Conservation (phyloP, 2,797 vertebrate species). For the Coccyzus lansbergi region DNA sequence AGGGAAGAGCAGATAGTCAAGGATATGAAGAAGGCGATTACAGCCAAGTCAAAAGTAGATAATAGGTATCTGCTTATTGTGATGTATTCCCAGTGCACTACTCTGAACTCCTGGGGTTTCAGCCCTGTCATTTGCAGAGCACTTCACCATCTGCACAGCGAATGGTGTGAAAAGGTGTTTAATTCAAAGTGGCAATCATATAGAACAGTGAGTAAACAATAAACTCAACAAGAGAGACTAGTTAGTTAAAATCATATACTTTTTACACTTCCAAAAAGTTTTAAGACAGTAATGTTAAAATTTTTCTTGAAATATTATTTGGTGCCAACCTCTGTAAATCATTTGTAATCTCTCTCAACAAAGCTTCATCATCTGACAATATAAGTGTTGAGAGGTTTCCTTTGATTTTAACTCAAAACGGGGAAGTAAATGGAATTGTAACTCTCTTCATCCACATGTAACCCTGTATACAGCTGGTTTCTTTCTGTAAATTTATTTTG, state of each 20-base stretch:
- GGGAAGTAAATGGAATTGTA: conserved; percentile 48
- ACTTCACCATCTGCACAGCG: conserved; percentile 57
- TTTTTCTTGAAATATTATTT: conserved; percentile 47
- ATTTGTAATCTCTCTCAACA: conserved; percentile 34
- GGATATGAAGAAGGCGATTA: conserved; percentile 39
- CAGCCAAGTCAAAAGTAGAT: conserved; percentile 41
- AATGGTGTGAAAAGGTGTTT: conserved; percentile 57
- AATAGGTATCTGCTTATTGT: conserved; percentile 15
- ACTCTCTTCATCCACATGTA: conserved; percentile 27
- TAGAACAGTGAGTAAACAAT: conserved; percentile 25
- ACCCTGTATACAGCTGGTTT: conserved; percentile 11
- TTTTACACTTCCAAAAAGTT: conserved; percentile 48
- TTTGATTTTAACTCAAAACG: conserved; percentile 54
- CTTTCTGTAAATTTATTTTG: conserved; percentile 45
- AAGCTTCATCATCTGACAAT: conserved; percentile 36
- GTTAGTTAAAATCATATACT: not conserved
- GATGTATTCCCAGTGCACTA: not conserved
- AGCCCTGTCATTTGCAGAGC: conserved; percentile 38
- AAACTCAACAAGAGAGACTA: not conserved
- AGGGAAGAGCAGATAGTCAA: not conserved
- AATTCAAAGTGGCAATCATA: conserved; percentile 44
- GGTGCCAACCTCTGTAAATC: conserved; percentile 43
- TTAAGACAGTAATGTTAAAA: conserved; percentile 53
- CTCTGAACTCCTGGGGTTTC: conserved; percentile 45
- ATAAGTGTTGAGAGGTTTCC: conserved; percentile 32